phyloP scores from a whole-genome alignment of 37 sponge, comb jelly and placozoan genomes.

The Beroe forskalii region DNA sequence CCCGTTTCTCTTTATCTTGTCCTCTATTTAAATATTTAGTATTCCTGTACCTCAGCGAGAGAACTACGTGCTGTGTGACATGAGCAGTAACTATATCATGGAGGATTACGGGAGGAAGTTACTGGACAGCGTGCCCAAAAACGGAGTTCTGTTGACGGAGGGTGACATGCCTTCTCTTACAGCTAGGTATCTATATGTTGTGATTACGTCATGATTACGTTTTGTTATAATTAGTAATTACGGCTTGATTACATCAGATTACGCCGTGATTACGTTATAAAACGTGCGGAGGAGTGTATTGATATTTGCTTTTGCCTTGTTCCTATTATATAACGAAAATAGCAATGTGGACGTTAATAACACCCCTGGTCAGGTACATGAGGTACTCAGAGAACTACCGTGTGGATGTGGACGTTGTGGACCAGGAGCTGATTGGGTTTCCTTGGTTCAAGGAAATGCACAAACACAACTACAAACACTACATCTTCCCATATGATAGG shows the following conservation, averaged over 20 bases:
- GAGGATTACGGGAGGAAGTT: conserved; percentile 42
- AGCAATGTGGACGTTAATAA: no score
- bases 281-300: no score
- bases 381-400: conserved; percentile 56
- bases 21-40: no score
- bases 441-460: conserved; percentile 54
- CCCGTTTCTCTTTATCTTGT: no score
- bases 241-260: no score
- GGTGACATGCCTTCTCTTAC: conserved; percentile 60
- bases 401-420: conserved; percentile 49
- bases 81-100: conserved; percentile 45
- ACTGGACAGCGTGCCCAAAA: not conserved
- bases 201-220: no score
- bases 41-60: no score
- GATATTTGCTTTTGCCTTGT: no score
- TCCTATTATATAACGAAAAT: no score
- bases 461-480: conserved; percentile 45
- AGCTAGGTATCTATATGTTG: conserved; percentile 18
- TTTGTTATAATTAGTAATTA: no score
- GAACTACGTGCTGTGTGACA: conserved; percentile 43
- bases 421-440: conserved; percentile 61
- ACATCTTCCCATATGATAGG: conserved; percentile 58
- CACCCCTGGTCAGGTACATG: conserved; percentile 52
- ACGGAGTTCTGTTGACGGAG: conserved; percentile 32
- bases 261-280: no score